Percentiles rank a stretch among this genome's conserved stretches.
Evolutionary conservation across 1,140 invertebrate genomes (phyloP).

Genomic region (Heliconius hermathena): DNA sequence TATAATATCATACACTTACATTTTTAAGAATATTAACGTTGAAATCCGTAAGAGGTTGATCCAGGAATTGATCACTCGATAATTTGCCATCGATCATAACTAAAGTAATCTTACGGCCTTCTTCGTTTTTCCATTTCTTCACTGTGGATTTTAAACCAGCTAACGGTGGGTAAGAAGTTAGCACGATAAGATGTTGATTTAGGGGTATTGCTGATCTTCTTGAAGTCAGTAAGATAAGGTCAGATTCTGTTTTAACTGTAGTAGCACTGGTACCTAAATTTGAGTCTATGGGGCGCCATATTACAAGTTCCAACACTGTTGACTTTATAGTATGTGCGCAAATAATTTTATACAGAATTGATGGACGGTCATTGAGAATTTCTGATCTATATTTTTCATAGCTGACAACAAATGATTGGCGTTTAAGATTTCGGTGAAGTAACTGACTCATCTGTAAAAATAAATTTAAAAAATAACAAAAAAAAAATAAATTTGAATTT

Average conservation of each 20-base stretch:
- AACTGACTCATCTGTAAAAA: slow-evolving; percentile 38
- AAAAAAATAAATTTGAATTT: not conserved
- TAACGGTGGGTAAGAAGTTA: slow-evolving; percentile 42
- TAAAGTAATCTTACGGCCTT: slow-evolving; percentile 44
- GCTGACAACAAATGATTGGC: slow-evolving; percentile 40
- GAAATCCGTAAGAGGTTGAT: slow-evolving; percentile 45
- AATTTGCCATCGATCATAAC: slow-evolving; percentile 45
- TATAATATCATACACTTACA: slow-evolving; percentile 38
- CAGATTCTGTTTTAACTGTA: slow-evolving; percentile 39
- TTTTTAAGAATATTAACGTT: slow-evolving; percentile 48
- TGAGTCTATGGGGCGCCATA: slow-evolving; percentile 41
- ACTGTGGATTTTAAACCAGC: slow-evolving; percentile 47
- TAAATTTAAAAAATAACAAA: not conserved
- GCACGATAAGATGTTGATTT: slow-evolving; percentile 43
- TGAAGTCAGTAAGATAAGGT: slow-evolving; percentile 36
- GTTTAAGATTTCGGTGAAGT: slow-evolving; percentile 33
- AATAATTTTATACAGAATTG: slow-evolving; percentile 35
- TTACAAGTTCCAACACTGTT: slow-evolving; percentile 38
- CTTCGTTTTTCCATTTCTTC: slow-evolving; percentile 48
- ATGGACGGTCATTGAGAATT: slow-evolving; percentile 19
- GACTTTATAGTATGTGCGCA: slow-evolving; percentile 33
- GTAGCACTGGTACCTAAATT: slow-evolving; percentile 38
- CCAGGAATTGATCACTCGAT: slow-evolving; percentile 37
- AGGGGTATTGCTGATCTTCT: slow-evolving; percentile 35
- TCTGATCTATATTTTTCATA: slow-evolving; percentile 17